A percentile compares a stretch with the other conserved stretches of the same genome.
Evolutionary conservation across 1,140 invertebrate species (phyloP).

Genomic region (Polypedilum pembai): DNA sequence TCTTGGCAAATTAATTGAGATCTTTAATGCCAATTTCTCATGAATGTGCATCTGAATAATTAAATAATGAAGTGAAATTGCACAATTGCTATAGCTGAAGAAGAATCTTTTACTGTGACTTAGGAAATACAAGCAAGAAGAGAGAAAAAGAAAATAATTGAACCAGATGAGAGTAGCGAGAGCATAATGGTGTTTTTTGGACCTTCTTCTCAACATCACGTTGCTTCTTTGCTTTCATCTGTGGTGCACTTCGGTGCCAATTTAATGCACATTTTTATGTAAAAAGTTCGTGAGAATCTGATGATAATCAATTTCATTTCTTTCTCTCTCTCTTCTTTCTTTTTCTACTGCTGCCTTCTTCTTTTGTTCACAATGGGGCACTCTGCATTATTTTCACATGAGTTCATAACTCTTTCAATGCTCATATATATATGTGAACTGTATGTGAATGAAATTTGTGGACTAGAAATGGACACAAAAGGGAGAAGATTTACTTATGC

Average conservation of each 20-base stretch:
- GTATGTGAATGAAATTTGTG: neutral
- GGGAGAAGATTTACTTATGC: neutral
- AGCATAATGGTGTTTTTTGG: neutral
- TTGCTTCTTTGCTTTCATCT: conserved; percentile 8
- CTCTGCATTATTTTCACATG: neutral
- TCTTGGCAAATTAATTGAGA: neutral
- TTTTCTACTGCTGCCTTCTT: neutral
- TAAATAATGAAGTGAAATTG: neutral
- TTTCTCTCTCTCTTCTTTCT: neutral
- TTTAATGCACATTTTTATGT: conserved; percentile 27
- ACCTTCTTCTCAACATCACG: neutral
- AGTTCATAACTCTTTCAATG: conserved; percentile 8
- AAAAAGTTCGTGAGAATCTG: conserved; percentile 27
- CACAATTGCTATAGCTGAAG: neutral
- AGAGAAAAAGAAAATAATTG: neutral
- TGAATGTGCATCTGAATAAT: conserved; percentile 9
- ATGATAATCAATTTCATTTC: conserved; percentile 14
- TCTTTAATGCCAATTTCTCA: conserved; percentile 28
- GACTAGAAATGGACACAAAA: conserved; percentile 21
- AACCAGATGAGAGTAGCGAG: neutral
- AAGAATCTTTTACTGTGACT: no score
- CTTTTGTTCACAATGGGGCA: neutral
- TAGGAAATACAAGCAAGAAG: neutral
- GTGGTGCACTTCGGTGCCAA: neutral
- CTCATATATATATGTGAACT: no score